Evolutionary conservation across 1,140 invertebrate genomes (phyloP).

Genomic region (Saxidomus purpurata): DNA sequence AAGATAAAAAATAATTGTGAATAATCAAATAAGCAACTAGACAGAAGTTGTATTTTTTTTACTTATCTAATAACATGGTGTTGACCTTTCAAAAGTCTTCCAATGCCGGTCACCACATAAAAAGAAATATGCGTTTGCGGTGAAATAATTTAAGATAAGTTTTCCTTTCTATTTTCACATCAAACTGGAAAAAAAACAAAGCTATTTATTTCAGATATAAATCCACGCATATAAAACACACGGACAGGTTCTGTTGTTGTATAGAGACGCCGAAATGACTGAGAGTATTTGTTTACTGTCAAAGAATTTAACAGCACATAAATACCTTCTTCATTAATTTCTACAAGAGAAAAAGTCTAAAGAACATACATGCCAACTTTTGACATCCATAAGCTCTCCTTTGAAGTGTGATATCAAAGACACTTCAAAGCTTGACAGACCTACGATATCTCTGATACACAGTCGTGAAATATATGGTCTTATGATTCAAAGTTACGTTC

Average conservation of each 20-base stretch:
- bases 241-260: not conserved
- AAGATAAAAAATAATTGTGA: too few relatives aligned
- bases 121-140: too few relatives aligned
- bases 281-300: not conserved
- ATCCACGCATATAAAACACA: not conserved
- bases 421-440: slow-evolving; percentile 30
- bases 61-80: too few relatives aligned
- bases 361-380: not conserved
- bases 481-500: not conserved
- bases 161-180: not conserved
- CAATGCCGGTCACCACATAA: too few relatives aligned
- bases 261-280: not conserved
- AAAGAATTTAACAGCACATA: not conserved
- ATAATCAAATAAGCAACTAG: too few relatives aligned
- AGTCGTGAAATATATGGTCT: not conserved
- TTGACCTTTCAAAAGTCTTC: too few relatives aligned
- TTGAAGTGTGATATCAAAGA: slow-evolving; percentile 31
- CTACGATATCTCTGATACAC: not conserved
- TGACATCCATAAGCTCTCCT: slow-evolving; percentile 1
- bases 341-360: not conserved
- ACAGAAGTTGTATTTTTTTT: too few relatives aligned
- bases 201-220: not conserved
- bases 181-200: not conserved
- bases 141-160: too few relatives aligned
- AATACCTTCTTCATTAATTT: not conserved